These are phyloP conservation scores for Neosalanx taihuensis DNA, from an alignment of 2,797 vertebrate species.

Conservation along the genomic window DNA sequence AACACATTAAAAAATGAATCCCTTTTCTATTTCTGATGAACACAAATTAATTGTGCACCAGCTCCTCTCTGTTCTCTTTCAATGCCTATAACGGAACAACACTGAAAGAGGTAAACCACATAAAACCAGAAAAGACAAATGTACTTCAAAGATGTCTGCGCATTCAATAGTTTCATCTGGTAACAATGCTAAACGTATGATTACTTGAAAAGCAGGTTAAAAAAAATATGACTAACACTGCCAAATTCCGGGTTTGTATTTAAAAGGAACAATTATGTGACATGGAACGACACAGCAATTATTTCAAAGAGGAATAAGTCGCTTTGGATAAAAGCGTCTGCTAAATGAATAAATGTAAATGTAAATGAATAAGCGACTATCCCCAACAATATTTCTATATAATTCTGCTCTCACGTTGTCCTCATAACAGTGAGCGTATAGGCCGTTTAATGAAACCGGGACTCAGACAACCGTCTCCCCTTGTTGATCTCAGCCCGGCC, in stretches of 20 bases:
- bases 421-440: not conserved
- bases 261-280: not conserved
- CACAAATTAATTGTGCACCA: slow-evolving; percentile 56
- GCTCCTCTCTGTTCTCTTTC: slow-evolving; percentile 36
- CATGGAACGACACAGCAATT: too few species aligned
- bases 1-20: slow-evolving; percentile 51
- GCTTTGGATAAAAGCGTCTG: too few species aligned
- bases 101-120: slow-evolving; percentile 47
- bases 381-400: too few species aligned
- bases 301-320: too few species aligned
- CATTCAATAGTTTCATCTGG: slow-evolving; percentile 14
- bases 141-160: slow-evolving; percentile 34
- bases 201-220: not conserved
- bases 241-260: not conserved
- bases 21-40: slow-evolving; percentile 61
- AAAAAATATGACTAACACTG: not conserved
- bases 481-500: too few species aligned
- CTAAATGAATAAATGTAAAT: too few species aligned
- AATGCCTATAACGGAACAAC: slow-evolving; percentile 59
- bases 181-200: too few species aligned
- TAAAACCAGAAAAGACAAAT: slow-evolving; percentile 53
- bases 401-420: too few species aligned
- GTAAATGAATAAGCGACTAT: too few species aligned
- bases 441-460: not conserved
- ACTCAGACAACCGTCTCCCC: too few species aligned